Base-by-base conservation (phyloP, 2,888 invertebrate genomes). In the Parapristionchus giblindavisi region DNA sequence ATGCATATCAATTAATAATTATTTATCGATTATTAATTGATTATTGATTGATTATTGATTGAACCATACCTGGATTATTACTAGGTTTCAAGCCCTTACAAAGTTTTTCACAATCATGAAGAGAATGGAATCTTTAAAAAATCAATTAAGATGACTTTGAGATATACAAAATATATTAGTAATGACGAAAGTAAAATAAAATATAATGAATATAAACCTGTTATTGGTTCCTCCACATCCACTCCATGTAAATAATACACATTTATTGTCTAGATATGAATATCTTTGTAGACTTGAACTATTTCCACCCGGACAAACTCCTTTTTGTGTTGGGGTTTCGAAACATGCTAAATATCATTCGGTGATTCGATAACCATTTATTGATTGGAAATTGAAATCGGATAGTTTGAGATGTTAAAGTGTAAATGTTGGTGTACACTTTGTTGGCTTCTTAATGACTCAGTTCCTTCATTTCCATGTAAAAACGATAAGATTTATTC, bases 221-320 rank as follows among this genome's bases (percentile, higher is more conserved):
- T 87, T 87, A 17, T 76, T 52, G 51, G 77, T 83, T 0, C 84
- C 84, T 32, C 80, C 82, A 56, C 84, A 84, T 2, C 84, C 84
- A 36, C 40, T 54, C 61, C 72, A 76, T 32, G 29, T 24, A 38
- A 70, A 70, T 1, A 70, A 48, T 14, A 65, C 70, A 54, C 70
- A 70, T 27, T 70, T 70, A 17, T 36, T 36, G 1, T 38, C 70
- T 36, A 32, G 52, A 29, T 70, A 70, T 11, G 70, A 36, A 36
- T 52, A 70, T 24, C 54, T 51, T 14, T 52, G 52, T n/a, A 70
- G 52, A n/a, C 52, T 24, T 6, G 76, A 78, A 32, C 78, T 54
- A 48, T 81, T 80, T 34, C 77, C 78, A 1, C 77, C 78, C 1
- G 72, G 48, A 66, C 84, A 85, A 3, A 72, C 76, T 38, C 84